Conservation (phyloP, 2,888 invertebrate species). For the Pristionchus exspectatus region DNA sequence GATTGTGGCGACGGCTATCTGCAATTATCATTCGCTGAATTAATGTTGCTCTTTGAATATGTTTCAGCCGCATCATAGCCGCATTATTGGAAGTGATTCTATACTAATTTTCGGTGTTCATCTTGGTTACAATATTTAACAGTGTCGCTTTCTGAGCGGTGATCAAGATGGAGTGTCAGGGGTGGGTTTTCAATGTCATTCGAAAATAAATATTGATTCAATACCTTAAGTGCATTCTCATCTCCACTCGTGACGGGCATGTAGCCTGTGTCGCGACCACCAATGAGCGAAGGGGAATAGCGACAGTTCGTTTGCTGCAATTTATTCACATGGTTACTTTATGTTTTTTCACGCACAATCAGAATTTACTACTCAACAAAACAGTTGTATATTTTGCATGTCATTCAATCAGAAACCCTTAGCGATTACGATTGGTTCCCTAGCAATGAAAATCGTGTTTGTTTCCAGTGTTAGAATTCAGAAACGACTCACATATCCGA, state of each 20-base stretch:
- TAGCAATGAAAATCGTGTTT: no score
- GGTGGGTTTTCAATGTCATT: neutral
- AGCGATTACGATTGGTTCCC: no score
- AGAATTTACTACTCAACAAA: neutral
- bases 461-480: neutral
- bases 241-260: neutral
- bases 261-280: neutral
- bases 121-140: no score
- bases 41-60: no score
- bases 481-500: constrained; percentile 81
- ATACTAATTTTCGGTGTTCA: no score
- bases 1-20: constrained; percentile 57
- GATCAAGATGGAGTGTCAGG: no score
- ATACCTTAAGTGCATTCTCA: constrained; percentile 56
- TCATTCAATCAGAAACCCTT: neutral
- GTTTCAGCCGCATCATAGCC: no score
- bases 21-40: neutral
- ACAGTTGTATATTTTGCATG: constrained; percentile 59
- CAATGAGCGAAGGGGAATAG: neutral
- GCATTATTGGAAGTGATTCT: no score
- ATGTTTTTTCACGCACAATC: no score
- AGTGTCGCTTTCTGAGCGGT: no score
- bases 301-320: neutral
- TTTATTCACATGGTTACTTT: neutral
- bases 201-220: neutral